A percentile compares a stretch with the other conserved stretches of the same genome.
Conservation (phyloP, 2,888 invertebrate species). For the Steinernema hermaphroditum region DNA sequence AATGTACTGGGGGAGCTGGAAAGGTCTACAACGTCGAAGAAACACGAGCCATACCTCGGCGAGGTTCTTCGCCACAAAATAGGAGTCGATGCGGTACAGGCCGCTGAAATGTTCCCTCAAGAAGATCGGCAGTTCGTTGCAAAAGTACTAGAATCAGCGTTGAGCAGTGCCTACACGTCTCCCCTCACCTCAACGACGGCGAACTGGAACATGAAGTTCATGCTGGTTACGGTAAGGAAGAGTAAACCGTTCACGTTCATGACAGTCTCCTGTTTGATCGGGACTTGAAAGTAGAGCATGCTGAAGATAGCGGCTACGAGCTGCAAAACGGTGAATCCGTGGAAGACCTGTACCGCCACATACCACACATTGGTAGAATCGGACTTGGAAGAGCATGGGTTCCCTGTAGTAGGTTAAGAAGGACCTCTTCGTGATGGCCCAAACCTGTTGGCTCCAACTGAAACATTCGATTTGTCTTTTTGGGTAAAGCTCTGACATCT, state of each 20-base stretch:
- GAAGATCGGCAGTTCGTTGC: conserved; percentile 84
- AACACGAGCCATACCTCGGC: conserved; percentile 75
- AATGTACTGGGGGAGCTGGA: conserved; percentile 79
- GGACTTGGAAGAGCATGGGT: conserved; percentile 83
- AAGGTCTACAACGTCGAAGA: background rate
- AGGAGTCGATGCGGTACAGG: conserved; percentile 86
- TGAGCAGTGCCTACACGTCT: no score
- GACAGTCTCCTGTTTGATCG: conserved; percentile 67
- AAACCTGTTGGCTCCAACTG: conserved; percentile 83
- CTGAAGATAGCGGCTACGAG: conserved; percentile 82
- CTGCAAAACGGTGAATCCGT: conserved; percentile 69
- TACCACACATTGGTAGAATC: conserved; percentile 84
- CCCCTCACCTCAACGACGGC: conserved; percentile 83
- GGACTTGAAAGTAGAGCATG: conserved; percentile 75
- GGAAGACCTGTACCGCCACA: conserved; percentile 67
- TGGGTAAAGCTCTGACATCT: no score
- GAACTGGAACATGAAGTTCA: conserved; percentile 92
- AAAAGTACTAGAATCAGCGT: conserved; percentile 78
- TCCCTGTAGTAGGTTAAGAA: conserved; percentile 86
- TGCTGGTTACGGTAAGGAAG: conserved; percentile 84
- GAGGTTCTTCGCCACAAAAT: conserved; percentile 83
- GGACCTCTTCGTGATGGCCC: conserved; percentile 87
- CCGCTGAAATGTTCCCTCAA: conserved; percentile 85
- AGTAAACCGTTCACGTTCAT: conserved; percentile 91
- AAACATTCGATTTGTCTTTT: conserved; percentile 63